Base-by-base conservation (phyloP, 2,888 invertebrate species). In the Tanypteryx hageni region DNA sequence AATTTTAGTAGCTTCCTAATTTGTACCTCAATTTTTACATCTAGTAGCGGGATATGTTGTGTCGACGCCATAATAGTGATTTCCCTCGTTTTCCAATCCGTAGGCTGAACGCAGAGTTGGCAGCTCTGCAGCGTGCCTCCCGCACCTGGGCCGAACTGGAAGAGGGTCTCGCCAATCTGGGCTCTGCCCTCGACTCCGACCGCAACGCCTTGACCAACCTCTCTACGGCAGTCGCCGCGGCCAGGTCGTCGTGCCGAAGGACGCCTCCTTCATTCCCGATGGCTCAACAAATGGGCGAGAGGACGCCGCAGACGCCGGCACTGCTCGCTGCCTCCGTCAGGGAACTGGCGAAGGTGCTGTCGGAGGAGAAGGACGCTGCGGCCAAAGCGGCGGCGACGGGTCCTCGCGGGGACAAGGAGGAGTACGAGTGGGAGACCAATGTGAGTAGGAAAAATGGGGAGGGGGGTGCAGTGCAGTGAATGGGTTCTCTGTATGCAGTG, bases 141-240 rank as follows among this genome's bases (percentile, higher is more conserved):
- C 96, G 96, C 93, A 96, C 97, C 59, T 97, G 97, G 97, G 96
- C 97, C 92, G 97, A 98, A 94, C 97, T 98, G 95, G 97, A 97
- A 94, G 96, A 96, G 93, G 97, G 98, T 14, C 95, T 98, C 92
- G 96, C 97, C 22, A 98, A 98, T 94, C 96, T 98, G 93, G 97
- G 97, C 94, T 96, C 97, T 92, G 98, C 97, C 58, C 95, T 98
- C 92, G 96, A 97, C 59, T 97, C 97, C 93, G 98, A 98, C 95
- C 96, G 96, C 93, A 96, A 96, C 94, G 96, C 96, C 14, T 95
- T 97, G 92, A 95, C 95, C 68, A 95, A 96, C 93, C 94, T 96
- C 93, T 96, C 96, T 94, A 93, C 93, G 27, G 93, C 93, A 89
- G 89, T 89, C 44, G 89, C 89, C 44, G 44, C 93, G 93, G 85